A percentile compares a stretch with the other conserved stretches of the same genome.
These are phyloP conservation scores for Hymenopus coronatus DNA, from an alignment of 2,888 invertebrate species.

Conservation along the genomic window DNA sequence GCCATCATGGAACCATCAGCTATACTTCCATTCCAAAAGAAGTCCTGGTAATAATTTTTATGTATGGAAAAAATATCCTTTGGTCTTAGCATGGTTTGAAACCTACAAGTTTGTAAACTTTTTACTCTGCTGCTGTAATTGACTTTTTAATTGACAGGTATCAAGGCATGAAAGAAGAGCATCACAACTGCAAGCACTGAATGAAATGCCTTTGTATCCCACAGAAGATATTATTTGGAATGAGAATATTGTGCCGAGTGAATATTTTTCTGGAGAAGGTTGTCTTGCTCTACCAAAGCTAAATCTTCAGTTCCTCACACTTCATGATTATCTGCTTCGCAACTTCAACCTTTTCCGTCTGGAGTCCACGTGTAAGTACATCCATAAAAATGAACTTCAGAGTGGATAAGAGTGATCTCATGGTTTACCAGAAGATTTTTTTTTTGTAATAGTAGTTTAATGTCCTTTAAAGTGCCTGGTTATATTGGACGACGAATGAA, in stretches of 20 bases:
- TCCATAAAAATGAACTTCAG: too few species aligned
- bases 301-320: slow-evolving; percentile 95
- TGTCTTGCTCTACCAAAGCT: slow-evolving; percentile 95
- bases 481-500: too few species aligned
- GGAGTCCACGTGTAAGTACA: slow-evolving; percentile 87
- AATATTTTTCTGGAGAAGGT: slow-evolving; percentile 94
- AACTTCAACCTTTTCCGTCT: slow-evolving; percentile 97
- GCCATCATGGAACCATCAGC: too few species aligned
- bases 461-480: too few species aligned
- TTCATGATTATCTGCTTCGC: slow-evolving; percentile 95
- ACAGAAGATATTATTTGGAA: slow-evolving; percentile 99
- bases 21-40: too few species aligned
- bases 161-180: slow-evolving; percentile 83
- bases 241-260: slow-evolving; percentile 96
- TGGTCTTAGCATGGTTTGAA: too few species aligned
- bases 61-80: neutral
- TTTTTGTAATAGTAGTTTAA: too few species aligned
- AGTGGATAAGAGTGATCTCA: too few species aligned
- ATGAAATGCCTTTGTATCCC: slow-evolving; percentile 97
- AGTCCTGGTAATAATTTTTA: neutral
- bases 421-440: too few species aligned
- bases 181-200: slow-evolving; percentile 91
- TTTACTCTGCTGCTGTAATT: slow-evolving; percentile 11
- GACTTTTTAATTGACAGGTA: slow-evolving; percentile 54
- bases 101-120: neutral